Base-by-base conservation (phyloP, 2,113 vertebrate genomes). In the Pseudois nayaur region DNA sequence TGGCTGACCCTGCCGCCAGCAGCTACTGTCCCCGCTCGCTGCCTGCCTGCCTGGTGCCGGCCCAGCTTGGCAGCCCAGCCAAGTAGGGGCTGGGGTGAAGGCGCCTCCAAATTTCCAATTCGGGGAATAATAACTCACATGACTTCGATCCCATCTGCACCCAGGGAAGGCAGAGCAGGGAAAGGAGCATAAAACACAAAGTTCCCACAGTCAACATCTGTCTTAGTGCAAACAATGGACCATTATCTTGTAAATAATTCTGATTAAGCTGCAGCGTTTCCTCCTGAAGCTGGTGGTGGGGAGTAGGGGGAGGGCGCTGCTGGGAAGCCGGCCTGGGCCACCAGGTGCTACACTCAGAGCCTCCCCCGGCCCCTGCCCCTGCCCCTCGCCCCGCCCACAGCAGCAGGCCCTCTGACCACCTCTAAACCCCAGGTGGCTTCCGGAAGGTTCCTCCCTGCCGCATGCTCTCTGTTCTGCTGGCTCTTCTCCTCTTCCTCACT, bases 161-260 rank as follows among this genome's bases (percentile, higher is more conserved):
- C 96, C 96, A 98, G 97, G 50, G 96, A 98, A 98, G 99, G 98
- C 98, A 98, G 97, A 98, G 97, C 98, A 97, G 98, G 96, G 96
- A 98, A 98, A 88, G 96, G 97, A 98, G 98, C 98, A 99, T 99
- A 99, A 99, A 99, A 95, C 98, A 98, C 99, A 98, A 98, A 99
- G 98, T 99, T 99, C 99, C 99, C 98, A 99, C 98, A 99, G 99
- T 99, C 98, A 98, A 98, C 99, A 99, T 99, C 99, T 99, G 99
- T 99, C 98, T 99, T 98, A 98, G 98, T 98, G 98, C 99, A 99
- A 99, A 99, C 99, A 99, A 99, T 99, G 99, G 99, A 98, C 99
- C 98, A 99, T 99, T 99, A 99, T 99, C 99, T 99, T 99, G 99
- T 99, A 99, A 99, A 99, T 99, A 99, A 99, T 99, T 99, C 98